Evolutionary conservation across 2,797 vertebrate genomes (phyloP), one percentile per base, ranked within the genome.

Genomic region (Lepilemur septentrionalis): DNA sequence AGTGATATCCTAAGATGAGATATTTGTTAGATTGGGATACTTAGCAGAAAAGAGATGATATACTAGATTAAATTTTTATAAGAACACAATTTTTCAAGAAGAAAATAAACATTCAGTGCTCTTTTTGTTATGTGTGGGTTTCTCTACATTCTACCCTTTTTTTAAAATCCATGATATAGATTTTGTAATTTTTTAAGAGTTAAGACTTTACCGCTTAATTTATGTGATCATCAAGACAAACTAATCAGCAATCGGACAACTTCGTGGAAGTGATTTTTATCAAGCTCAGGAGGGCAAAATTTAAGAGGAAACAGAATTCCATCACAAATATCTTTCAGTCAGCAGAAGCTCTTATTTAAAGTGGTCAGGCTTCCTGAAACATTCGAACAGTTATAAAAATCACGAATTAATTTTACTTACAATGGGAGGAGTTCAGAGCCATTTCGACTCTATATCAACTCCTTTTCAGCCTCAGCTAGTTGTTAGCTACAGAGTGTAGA

Each of bases 361-460:
- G 89, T 96, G 35, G 1, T 90, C 38, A 67, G 59, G 93, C 81
- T 57, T 93, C n/a, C 52, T 94, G 57, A 92, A 94, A 94, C 3
- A 86, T 8, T 11, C 3, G 78, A 46, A 67, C 43, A 82, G 22
- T 69, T 95, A 59, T 28, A 8, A 83, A 95, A 93, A 65, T 48
- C 28, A 43, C 48, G 72, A 79, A 94, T 69, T 80, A 73, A 88
- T 85, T 67, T 90, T 73, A 50, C 63, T n/a, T 50, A 46, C 55
- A 85, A 70, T 4, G 15, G 32, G 30, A 73, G 12, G 32, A 91
- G 43, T 32, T 23, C 70, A 88, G 38, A 22, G 4, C 5, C 50
- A 75, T 76, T 92, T 92, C 46, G 76, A 43, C 14, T 41, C 4
- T 86, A 25, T 63, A 85, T 76, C 13, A 94, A 48, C 59, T 67